phyloP scores from a whole-genome alignment of 1,140 invertebrate genomes.

The Centruroides vittatus region DNA sequence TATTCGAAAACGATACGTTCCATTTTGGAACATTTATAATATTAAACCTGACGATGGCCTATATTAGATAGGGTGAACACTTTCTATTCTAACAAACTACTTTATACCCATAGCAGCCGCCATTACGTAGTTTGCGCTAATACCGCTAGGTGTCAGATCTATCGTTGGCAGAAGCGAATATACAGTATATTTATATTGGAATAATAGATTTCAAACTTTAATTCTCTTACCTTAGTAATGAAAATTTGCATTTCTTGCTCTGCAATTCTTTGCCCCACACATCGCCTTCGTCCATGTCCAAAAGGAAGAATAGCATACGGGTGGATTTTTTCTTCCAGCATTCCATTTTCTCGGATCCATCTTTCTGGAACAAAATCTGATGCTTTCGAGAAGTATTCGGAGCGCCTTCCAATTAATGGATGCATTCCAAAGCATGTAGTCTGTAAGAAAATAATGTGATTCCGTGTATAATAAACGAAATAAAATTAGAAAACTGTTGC shows the following conservation, averaged over 20 bases:
- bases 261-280: slow-evolving; percentile 71
- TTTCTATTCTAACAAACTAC: too few species aligned
- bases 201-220: neutral
- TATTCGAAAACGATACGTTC: too few species aligned
- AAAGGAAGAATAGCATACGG: slow-evolving; percentile 73
- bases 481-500: slow-evolving; percentile 27
- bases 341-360: slow-evolving; percentile 13
- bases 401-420: slow-evolving; percentile 57
- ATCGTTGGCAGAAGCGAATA: neutral
- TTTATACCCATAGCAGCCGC: too few species aligned
- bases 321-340: slow-evolving; percentile 51
- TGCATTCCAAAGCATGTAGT: slow-evolving; percentile 72
- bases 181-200: neutral
- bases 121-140: too few species aligned
- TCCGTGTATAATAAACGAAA: too few species aligned
- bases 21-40: too few species aligned
- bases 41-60: too few species aligned
- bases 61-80: too few species aligned
- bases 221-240: slow-evolving; percentile 48
- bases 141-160: too few species aligned
- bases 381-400: slow-evolving; percentile 58
- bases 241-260: slow-evolving; percentile 72
- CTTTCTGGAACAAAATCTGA: slow-evolving; percentile 34
- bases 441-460: slow-evolving; percentile 38
- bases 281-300: slow-evolving; percentile 71